Evolutionary conservation across 2,888 invertebrate species (phyloP).

Genomic region (Noctua fimbriata): DNA sequence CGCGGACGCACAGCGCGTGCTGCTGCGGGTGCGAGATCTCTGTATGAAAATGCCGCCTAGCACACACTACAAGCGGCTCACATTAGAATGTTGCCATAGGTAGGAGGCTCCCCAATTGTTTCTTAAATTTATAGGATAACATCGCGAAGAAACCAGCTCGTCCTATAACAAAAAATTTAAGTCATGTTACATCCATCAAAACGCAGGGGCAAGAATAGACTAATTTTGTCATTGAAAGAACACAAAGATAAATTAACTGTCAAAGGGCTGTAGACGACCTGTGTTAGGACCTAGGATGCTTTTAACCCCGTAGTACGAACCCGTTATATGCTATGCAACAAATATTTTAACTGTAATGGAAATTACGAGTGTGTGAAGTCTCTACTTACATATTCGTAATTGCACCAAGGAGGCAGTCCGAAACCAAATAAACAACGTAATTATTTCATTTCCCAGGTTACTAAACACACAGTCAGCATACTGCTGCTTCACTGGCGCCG

Average conservation of each 20-base stretch:
- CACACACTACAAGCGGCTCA: constrained; percentile 91
- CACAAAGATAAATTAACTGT: background rate
- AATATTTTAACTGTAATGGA: background rate
- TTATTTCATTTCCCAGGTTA: constrained; percentile 89
- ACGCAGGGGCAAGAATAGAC: background rate
- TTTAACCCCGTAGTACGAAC: background rate
- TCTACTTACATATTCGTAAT: background rate
- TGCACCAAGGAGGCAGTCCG: background rate
- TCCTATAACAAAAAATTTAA: too few species aligned
- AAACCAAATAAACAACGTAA: background rate
- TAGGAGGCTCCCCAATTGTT: constrained; percentile 76
- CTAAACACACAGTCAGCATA: constrained; percentile 95
- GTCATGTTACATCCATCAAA: background rate
- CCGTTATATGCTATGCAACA: background rate
- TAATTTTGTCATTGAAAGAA: background rate
- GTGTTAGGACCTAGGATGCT: background rate
- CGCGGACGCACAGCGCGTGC: constrained; percentile 93
- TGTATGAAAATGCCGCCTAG: constrained; percentile 90
- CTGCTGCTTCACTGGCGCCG: constrained; percentile 94
- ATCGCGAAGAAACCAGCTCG: background rate
- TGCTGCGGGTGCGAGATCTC: constrained; percentile 92
- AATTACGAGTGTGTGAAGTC: background rate
- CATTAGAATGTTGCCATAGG: constrained; percentile 96
- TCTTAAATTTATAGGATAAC: background rate
- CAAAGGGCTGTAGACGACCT: background rate